Conservation (phyloP, 1,140 invertebrate genomes). For the Pachypsylla venusta region DNA sequence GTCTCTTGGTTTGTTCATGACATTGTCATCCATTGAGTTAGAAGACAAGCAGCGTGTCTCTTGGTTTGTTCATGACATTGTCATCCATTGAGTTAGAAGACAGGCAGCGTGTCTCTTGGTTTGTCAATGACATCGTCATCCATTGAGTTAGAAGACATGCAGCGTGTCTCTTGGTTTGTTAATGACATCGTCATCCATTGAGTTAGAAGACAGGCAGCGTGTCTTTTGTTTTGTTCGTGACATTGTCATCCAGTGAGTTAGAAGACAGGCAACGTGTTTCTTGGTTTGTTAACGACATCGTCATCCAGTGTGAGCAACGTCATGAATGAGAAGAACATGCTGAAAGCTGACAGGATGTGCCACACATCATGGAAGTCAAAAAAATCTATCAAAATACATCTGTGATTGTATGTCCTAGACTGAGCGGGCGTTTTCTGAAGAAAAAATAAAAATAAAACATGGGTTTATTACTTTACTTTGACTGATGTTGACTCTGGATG, state of each 20-base stretch:
- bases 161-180: no score
- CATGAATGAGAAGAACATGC: conserved; percentile 80
- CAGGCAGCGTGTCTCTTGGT: conserved; percentile 51
- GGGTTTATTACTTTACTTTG: no score
- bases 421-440: conserved; percentile 56
- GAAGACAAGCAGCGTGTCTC: no score
- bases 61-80: no score
- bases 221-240: conserved; percentile 43
- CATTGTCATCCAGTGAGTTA: conserved; percentile 62
- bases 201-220: conserved; percentile 62
- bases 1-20: no score
- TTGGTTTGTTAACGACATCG: conserved; percentile 45
- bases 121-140: conserved; percentile 57
- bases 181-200: no score
- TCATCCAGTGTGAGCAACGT: conserved; percentile 66
- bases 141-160: conserved; percentile 60
- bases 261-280: conserved; percentile 61
- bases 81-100: conserved; percentile 70
- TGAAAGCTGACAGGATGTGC: conserved; percentile 73
- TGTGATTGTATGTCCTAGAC: conserved; percentile 56
- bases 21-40: no score
- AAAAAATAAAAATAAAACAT: conserved; percentile 21
- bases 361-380: conserved; percentile 81
- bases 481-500: no score
- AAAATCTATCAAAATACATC: conserved; percentile 58